Evolutionary conservation across 1,140 invertebrate genomes (phyloP).

Genomic region (Cotesia typhae): DNA sequence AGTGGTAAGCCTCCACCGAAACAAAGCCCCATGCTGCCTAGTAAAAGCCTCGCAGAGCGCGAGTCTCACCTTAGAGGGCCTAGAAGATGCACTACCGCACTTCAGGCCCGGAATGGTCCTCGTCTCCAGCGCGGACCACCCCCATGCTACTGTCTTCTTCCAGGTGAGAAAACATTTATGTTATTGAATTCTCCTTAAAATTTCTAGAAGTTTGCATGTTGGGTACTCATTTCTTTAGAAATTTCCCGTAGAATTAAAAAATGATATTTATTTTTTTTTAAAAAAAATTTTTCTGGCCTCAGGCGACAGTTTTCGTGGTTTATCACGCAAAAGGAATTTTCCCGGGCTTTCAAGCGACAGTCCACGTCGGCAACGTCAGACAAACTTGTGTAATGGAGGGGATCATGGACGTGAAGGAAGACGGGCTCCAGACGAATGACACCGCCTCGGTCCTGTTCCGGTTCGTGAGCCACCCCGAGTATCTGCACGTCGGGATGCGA

Average conservation of each 20-base stretch:
- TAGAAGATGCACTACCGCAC: conserved; percentile 67
- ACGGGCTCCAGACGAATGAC: conserved; percentile 81
- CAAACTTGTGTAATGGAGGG: conserved; percentile 90
- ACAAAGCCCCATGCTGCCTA: conserved; percentile 86
- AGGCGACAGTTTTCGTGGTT: conserved; percentile 87
- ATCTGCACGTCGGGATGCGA: conserved; percentile 85
- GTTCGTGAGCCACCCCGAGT: conserved; percentile 91
- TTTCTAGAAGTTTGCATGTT: background rate
- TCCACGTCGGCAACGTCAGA: conserved; percentile 93
- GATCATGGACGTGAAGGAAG: conserved; percentile 69
- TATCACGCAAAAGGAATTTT: conserved; percentile 86
- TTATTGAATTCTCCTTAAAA: background rate
- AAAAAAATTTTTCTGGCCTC: conserved; percentile 53
- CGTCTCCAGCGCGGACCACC: conserved; percentile 67
- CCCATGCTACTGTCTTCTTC: conserved; percentile 78
- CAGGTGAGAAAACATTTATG: conserved; percentile 67
- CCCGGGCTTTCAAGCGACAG: conserved; percentile 90
- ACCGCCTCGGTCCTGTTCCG: conserved; percentile 86
- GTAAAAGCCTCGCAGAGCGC: conserved; percentile 92
- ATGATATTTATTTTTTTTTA: background rate
- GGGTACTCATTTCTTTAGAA: no score
- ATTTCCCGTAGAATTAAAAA: no score
- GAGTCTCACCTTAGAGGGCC: conserved; percentile 78
- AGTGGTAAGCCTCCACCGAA: conserved; percentile 88
- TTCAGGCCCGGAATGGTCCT: conserved; percentile 88